Conservation (phyloP, 1,140 invertebrate species). For the Bombus impatiens region DNA sequence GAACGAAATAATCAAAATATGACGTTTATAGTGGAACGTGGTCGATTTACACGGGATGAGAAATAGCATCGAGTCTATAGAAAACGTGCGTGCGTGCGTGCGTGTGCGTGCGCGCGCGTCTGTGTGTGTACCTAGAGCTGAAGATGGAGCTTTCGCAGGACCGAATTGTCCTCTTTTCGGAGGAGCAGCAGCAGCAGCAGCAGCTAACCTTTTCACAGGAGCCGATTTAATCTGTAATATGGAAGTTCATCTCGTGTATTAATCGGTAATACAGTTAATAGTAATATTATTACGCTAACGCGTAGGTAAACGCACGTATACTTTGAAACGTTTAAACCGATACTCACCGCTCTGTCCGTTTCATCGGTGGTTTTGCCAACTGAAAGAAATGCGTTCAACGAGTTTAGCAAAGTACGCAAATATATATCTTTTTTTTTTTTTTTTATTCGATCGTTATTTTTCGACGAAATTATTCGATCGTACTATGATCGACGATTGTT, state of each 20-base stretch:
- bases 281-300: no score
- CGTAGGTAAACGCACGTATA: no score
- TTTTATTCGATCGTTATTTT: not conserved
- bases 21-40: not conserved
- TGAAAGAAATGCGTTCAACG: conserved; percentile 61
- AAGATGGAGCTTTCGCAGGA: conserved; percentile 72
- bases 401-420: not conserved
- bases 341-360: conserved; percentile 77
- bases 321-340: not conserved
- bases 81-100: conserved; percentile 24
- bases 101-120: no score
- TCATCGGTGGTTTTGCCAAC: conserved; percentile 77
- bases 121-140: conserved; percentile 70
- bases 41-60: conserved; percentile 11
- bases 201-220: conserved; percentile 73
- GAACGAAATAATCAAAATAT: conserved; percentile 39
- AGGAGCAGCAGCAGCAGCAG: conserved; percentile 59
- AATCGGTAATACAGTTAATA: not conserved
- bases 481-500: no score
- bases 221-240: conserved; percentile 77
- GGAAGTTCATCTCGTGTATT: not conserved
- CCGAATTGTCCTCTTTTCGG: conserved; percentile 77
- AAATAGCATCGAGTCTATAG: not conserved
- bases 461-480: not conserved
- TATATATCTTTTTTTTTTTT: no score